phyloP scores from a whole-genome alignment of 2,113 vertebrate species.

The Microcebus ravelobensis region DNA sequence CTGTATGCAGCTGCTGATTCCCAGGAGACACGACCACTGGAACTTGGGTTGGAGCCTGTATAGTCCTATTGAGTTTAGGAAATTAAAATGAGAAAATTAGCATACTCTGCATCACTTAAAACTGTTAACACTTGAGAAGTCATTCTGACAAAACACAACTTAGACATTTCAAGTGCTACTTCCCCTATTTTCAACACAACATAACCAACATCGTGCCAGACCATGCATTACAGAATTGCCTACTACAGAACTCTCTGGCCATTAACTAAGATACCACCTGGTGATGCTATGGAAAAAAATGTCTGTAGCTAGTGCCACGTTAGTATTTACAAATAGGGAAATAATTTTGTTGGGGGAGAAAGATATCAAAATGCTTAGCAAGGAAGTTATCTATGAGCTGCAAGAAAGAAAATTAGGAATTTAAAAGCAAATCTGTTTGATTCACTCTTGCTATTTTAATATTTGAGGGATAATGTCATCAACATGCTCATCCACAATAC shows the following conservation, averaged over 20 bases:
- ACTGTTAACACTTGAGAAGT: background rate
- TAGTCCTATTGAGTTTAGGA: constrained; percentile 82
- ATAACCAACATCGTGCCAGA: background rate
- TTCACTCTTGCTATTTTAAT: background rate
- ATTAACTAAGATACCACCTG: background rate
- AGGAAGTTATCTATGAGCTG: background rate
- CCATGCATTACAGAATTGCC: background rate
- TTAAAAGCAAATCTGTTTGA: constrained; percentile 24
- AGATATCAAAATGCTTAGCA: background rate
- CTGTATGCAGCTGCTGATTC: constrained; percentile 87
- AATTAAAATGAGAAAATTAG: constrained; percentile 64
- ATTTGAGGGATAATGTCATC: background rate
- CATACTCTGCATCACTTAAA: constrained; percentile 9
- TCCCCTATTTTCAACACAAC: background rate
- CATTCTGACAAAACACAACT: background rate
- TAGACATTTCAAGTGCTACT: background rate
- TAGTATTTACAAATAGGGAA: background rate
- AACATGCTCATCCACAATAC: background rate
- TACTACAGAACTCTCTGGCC: background rate
- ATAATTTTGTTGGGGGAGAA: background rate
- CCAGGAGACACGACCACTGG: constrained; percentile 89
- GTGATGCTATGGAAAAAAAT: background rate
- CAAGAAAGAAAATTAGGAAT: background rate
- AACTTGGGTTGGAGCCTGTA: constrained; percentile 86
- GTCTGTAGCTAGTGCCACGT: background rate